Evolutionary conservation across 2,888 invertebrate species (phyloP).

Genomic region (Nowickia ferox): DNA sequence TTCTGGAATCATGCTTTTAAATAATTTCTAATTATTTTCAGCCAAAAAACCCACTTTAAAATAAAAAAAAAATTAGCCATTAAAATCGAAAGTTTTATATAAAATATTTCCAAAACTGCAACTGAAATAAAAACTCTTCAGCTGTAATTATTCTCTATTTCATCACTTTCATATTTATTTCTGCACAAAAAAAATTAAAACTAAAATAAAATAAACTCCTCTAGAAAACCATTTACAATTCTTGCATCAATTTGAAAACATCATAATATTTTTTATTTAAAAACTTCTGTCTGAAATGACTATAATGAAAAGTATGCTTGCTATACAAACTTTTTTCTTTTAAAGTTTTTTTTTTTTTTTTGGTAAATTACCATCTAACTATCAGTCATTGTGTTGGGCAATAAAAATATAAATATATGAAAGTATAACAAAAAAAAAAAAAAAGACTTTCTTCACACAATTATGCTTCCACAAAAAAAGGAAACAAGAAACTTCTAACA

Average conservation of each 20-base stretch:
- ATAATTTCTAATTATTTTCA: too few relatives aligned
- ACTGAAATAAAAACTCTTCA: too few relatives aligned
- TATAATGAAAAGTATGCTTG: conserved; percentile 48
- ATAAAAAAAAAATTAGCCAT: too few relatives aligned
- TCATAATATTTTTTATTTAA: conserved; percentile 17
- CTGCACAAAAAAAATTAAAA: neutral
- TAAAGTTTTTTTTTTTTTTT: neutral
- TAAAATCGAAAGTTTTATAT: too few relatives aligned
- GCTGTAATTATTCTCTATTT: too few relatives aligned
- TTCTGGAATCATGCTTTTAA: too few relatives aligned
- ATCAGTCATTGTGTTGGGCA: conserved; percentile 60
- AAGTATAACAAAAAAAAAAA: conserved; percentile 7
- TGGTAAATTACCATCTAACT: conserved; percentile 64
- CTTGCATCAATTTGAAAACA: conserved; percentile 27
- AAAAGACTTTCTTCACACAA: conserved; percentile 43
- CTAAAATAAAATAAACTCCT: neutral
- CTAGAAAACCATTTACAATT: conserved; percentile 33
- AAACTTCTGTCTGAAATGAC: conserved; percentile 51
- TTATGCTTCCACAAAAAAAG: conserved; percentile 39
- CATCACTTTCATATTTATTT: neutral
- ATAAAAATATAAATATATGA: conserved; percentile 51
- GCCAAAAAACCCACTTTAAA: too few relatives aligned
- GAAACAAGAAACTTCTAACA: conserved; percentile 42
- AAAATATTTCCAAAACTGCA: too few relatives aligned
- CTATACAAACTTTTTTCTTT: conserved; percentile 31